phyloP scores from a whole-genome alignment of 2,113 vertebrate genomes.

The Solea senegalensis region DNA sequence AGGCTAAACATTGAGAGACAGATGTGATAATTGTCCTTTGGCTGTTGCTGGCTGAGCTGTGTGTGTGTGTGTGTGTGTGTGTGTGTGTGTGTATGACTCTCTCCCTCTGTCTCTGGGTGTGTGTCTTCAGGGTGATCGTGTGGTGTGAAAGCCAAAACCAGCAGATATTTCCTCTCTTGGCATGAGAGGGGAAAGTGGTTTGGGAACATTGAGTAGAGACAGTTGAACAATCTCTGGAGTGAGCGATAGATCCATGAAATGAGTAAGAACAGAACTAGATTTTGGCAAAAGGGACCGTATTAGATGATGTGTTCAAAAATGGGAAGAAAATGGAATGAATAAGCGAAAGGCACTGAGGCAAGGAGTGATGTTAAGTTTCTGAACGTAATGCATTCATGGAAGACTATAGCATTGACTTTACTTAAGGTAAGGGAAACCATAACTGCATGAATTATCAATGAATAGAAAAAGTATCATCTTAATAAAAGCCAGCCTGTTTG shows the following conservation, averaged over 20 bases:
- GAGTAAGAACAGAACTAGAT: not conserved
- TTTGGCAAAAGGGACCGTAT: not conserved
- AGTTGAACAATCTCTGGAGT: constrained; percentile 5
- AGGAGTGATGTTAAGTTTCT: not conserved
- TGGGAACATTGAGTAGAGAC: constrained; percentile 14
- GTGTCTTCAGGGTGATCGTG: constrained; percentile 24
- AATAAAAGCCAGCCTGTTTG: too few species aligned
- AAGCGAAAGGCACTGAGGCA: not conserved
- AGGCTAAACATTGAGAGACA: constrained; percentile 45
- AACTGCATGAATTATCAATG: too few species aligned
- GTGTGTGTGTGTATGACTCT: constrained; percentile 36
- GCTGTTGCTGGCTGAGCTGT: constrained; percentile 29
- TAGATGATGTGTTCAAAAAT: too few species aligned
- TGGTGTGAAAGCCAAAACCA: constrained; percentile 38
- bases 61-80: constrained; percentile 28
- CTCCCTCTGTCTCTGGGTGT: not conserved
- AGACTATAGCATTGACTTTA: too few species aligned
- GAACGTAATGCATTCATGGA: not conserved
- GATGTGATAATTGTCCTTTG: constrained; percentile 54
- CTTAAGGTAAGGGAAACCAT: too few species aligned
- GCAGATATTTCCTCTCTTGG: constrained; percentile 14
- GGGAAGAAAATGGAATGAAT: not conserved
- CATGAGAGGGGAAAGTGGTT: constrained; percentile 1
- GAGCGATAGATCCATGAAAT: too few species aligned
- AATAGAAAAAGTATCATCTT: too few species aligned